Evolutionary conservation across 2,888 invertebrate species (phyloP), one percentile per base, ranked within the genome.

Genomic region (Molorchus minor): DNA sequence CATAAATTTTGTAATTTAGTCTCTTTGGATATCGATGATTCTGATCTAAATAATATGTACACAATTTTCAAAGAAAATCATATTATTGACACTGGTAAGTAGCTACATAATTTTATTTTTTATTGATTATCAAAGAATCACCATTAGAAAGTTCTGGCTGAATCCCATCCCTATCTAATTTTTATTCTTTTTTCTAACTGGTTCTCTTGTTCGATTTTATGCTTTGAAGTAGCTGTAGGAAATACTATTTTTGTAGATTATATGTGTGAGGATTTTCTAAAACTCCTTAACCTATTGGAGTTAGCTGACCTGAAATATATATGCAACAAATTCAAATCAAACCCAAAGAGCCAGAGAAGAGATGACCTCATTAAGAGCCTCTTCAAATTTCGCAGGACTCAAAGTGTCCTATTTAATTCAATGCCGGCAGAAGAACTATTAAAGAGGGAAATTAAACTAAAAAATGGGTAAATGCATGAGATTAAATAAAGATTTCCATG

Each of bases 11-110:
- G 67, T 16, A 44, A 60, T 3, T 62, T 55, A n/a, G 67, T 72
- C 17, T 29, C 47, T 2, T 45, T 69, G 2, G 40, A 43, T 4
- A 47, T 75, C 40, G 60, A 59, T 19, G 52, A 67, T n/a, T 33
- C 54, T 13, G 68, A 74, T 45, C 60, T 73, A n/a, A 45, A 40
- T 3, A 30, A 46, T 13, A 66, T 75, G 57, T 69, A 70, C 52
- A 54, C 58, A 5, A 56, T 61, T 51, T 62, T 75, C n/a, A 54
- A 47, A 38, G 53, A 66, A 25, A 61, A 59, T n/a, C 53, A 49
- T 19, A 70, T 75, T 62, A 68, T 75, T 43, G 61, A 69, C 35
- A 69, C 68, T 45, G 72, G 70, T 68, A 49, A 63, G 57, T 53
- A 38, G 15, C 16, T 35, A 41, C n/a, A n/a, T n/a, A n/a, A n/a